A percentile compares a stretch with the other conserved stretches of the same genome.
Evolutionary conservation across 2,797 vertebrate genomes (phyloP).

Genomic region (Carapus acus): DNA sequence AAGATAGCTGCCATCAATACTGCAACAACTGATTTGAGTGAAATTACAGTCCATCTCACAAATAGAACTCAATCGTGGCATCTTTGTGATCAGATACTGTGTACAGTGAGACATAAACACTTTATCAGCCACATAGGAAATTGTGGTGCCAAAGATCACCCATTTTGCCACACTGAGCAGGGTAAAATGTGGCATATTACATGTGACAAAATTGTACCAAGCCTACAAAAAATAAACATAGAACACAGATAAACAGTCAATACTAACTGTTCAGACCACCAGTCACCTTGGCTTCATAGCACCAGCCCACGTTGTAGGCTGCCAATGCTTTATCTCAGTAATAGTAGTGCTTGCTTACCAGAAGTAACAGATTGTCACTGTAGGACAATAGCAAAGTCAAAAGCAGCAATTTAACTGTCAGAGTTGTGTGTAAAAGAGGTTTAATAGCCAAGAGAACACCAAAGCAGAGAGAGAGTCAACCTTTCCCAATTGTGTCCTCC

Average conservation of each 20-base stretch:
- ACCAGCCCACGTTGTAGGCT: constrained; percentile 23
- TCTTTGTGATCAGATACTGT: no score
- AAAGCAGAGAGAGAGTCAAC: constrained; percentile 11
- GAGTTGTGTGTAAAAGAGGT: constrained; percentile 29
- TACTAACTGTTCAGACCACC: constrained; percentile 1
- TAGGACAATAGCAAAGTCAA: constrained; percentile 41
- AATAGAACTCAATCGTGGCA: no score
- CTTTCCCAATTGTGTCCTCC: constrained; percentile 17
- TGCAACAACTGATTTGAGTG: neutral
- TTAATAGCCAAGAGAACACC: constrained; percentile 30
- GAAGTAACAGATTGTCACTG: constrained; percentile 40
- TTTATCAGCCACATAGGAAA: no score
- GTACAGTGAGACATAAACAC: no score
- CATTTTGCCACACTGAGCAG: no score
- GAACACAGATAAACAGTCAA: neutral
- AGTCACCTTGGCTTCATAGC: constrained; percentile 24
- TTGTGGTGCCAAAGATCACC: no score
- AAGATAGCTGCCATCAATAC: no score
- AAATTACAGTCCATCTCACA: neutral
- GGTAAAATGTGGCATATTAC: neutral
- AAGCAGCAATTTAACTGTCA: constrained; percentile 60
- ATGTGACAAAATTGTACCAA: no score
- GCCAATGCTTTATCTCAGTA: constrained; percentile 32
- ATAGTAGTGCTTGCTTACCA: constrained; percentile 49
- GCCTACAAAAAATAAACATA: no score